These are phyloP conservation scores for Drosophila guanche DNA, from an alignment of 1,140 invertebrate genomes.

Conservation along the genomic window DNA sequence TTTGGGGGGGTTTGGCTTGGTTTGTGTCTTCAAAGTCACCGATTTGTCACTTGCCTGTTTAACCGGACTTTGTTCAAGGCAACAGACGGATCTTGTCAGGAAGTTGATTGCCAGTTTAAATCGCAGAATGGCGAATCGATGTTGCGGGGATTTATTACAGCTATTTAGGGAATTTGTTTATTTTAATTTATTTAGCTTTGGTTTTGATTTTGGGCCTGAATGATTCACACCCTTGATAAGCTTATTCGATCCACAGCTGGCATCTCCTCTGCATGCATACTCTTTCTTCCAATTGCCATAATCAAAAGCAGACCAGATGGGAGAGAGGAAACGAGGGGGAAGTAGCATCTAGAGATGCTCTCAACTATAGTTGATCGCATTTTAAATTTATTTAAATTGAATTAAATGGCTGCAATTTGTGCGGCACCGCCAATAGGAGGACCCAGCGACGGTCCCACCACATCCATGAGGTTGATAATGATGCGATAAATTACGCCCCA, in stretches of 20 bases:
- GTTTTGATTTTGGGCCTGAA: too few relatives aligned
- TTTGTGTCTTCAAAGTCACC: conserved; percentile 13
- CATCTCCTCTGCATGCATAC: neutral
- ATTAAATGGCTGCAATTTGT: conserved; percentile 79
- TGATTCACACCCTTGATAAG: conserved; percentile 20
- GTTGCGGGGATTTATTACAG: too few relatives aligned
- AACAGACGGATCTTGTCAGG: neutral
- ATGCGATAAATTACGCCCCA: conserved; percentile 59
- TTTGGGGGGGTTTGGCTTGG: too few relatives aligned
- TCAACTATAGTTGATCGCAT: conserved; percentile 69
- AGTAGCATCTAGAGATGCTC: conserved; percentile 1
- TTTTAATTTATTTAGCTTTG: neutral
- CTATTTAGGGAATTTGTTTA: too few relatives aligned
- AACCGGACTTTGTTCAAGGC: conserved; percentile 21
- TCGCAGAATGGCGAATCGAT: too few relatives aligned
- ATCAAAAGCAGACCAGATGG: conserved; percentile 30
- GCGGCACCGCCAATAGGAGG: conserved; percentile 60
- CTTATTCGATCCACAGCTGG: conserved; percentile 10
- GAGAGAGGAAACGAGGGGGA: conserved; percentile 20
- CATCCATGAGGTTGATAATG: conserved; percentile 49
- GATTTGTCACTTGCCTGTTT: conserved; percentile 71
- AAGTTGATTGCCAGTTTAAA: too few relatives aligned
- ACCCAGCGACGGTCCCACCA: conserved; percentile 44
- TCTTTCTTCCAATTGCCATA: conserved; percentile 29
- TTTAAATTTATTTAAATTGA: conserved; percentile 82